Base-by-base conservation (phyloP, 1,140 invertebrate genomes). In the Chelonus insularis region DNA sequence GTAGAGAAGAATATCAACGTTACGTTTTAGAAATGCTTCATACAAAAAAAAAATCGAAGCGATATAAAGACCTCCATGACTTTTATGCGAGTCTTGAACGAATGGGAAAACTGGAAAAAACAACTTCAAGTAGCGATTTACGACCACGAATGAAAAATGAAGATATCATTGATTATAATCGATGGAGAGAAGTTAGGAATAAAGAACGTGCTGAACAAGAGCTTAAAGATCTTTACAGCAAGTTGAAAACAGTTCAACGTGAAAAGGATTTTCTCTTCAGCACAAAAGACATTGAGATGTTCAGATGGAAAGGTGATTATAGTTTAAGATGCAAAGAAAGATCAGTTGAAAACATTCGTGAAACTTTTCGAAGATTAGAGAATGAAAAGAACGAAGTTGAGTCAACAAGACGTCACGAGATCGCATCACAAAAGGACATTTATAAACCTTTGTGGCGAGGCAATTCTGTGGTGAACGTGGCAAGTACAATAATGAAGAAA, bases 71-170 rank as follows among this genome's bases (percentile, higher is more conserved):
- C 61, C 81, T 97, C 4, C 89, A 92, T 72, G 88, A 91, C 43
- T 92, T 96, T 74, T 97, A 95, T 74, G 83, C 87, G 23, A 93
- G 89, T 64, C 83, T 97, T 34, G 94, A 96, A 77, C 86, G 92
- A 72, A 88, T 96, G 45, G 89, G 88, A 0, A 85, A 94, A 63
- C 80, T 97, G 29, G 92, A 94, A 79, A 87, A 86, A 66, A 87
- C 88, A 7, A 89, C 91, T 1, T 91, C 88, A 0, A 85, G 81
- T 1, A 83, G 81, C 59, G 90, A 92, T 68, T 78, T 92, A 32
- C 84, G 87, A 51, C 87, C 88, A 2, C 82, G 89, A 68, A 78
- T 86, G 69, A 88, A 83, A 74, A 86, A 88, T 68, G 89, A 91
- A 72, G 88, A 91, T 69, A 87, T 94, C 20, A 89, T 93, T 66